Percentiles rank a stretch among this genome's conserved stretches.
phyloP scores from a whole-genome alignment of 2,797 vertebrate species.

The Tangara arthus region DNA sequence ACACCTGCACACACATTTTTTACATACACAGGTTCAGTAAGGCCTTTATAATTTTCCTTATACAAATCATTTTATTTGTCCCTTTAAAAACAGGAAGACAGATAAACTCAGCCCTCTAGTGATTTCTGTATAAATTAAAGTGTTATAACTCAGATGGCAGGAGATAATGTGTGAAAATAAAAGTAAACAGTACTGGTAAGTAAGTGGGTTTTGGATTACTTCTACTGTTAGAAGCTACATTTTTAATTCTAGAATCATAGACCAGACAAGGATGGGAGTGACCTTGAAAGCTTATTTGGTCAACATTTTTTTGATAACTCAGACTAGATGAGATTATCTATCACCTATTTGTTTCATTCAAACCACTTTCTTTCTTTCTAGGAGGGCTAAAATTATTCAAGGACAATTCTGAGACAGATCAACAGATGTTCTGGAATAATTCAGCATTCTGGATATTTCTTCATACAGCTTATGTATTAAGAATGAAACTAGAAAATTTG shows the following conservation, averaged over 20 bases:
- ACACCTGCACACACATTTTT: not conserved
- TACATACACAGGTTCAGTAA: not conserved
- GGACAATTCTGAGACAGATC: not conserved
- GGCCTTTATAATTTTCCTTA: not conserved
- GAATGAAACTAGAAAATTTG: not conserved
- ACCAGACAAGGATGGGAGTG: not conserved
- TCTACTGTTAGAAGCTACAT: not conserved
- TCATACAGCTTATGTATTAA: not conserved
- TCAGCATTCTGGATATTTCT: not conserved
- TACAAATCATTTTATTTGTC: not conserved
- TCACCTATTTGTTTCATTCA: fast-evolving
- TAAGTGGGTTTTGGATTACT: not conserved
- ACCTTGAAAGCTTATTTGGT: fast-evolving
- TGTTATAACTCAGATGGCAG: not conserved
- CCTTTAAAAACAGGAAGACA: not conserved
- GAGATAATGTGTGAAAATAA: not conserved
- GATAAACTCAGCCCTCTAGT: not conserved
- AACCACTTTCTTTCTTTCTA: not conserved
- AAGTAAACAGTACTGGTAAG: not conserved
- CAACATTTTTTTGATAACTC: not conserved
- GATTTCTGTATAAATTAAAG: not conserved
- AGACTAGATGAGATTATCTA: not conserved
- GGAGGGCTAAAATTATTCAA: not conserved
- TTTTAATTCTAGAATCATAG: not conserved
- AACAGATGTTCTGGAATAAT: not conserved